phyloP scores from a whole-genome alignment of 2,888 invertebrate genomes.

The Standfussiana lucernea region DNA sequence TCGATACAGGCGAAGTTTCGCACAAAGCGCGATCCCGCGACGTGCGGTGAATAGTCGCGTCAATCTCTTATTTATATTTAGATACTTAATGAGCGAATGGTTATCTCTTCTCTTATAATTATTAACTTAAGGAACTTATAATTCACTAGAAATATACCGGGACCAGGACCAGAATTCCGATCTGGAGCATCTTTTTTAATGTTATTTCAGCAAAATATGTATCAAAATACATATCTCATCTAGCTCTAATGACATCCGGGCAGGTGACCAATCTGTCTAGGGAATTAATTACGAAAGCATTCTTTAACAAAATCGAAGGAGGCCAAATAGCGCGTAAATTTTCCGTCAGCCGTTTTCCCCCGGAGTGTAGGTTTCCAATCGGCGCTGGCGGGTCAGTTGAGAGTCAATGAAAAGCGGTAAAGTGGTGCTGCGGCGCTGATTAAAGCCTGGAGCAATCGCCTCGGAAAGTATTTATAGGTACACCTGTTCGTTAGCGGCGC shows the following conservation, averaged over 20 bases:
- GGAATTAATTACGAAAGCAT: slow-evolving; percentile 71
- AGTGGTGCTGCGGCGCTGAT: slow-evolving; percentile 89
- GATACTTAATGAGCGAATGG: slow-evolving; percentile 36
- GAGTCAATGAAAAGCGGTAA: slow-evolving; percentile 90
- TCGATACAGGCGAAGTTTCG: slow-evolving; percentile 81
- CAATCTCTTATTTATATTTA: slow-evolving; percentile 72
- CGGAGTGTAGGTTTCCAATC: slow-evolving; percentile 88
- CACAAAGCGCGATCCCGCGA: slow-evolving; percentile 79
- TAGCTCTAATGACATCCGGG: background rate
- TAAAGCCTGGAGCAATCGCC: slow-evolving; percentile 90
- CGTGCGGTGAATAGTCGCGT: slow-evolving; percentile 72
- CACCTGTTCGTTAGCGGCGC: slow-evolving; percentile 90
- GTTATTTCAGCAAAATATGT: too few species aligned
- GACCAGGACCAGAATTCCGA: too few species aligned
- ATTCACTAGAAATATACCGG: background rate
- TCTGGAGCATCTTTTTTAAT: too few species aligned
- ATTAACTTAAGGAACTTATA: background rate
- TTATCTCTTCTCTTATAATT: slow-evolving; percentile 9
- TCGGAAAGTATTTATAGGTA: slow-evolving; percentile 90
- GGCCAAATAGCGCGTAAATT: slow-evolving; percentile 83
- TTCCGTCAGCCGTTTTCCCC: slow-evolving; percentile 83
- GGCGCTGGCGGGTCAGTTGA: slow-evolving; percentile 86
- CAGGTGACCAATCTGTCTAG: slow-evolving; percentile 36
- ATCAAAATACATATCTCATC: too few species aligned
- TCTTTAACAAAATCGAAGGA: slow-evolving; percentile 71